Base-by-base conservation (phyloP, 30 jellyfish, hydroid and myxozoan genomes). In the Pseudorhiza aurosa region DNA sequence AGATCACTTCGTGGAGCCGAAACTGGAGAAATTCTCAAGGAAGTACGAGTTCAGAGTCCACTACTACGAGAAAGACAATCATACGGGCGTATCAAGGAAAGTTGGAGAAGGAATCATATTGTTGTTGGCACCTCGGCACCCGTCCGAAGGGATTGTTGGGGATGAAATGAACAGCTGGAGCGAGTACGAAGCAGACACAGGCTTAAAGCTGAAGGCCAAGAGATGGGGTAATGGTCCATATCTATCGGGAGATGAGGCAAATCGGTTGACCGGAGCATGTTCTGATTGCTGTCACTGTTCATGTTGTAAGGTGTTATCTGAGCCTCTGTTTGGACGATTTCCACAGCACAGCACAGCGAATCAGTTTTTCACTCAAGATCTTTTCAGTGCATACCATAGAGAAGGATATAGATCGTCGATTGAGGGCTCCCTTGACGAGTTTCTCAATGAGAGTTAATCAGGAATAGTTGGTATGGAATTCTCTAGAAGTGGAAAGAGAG, bases 321-420 rank as follows among this genome's bases (percentile, higher is more conserved):
- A 51, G 49, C 90, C 96, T 14, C 5, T 85, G 42, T 75, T 87
- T 29, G 96, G 96, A 19, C 43, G 67, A 19, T 85, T 85, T 56
- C 96, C 96, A 10, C 82, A 85, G 21, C 96, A 85, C 75, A 58
- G 81, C 56, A 85, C 96, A 0, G 96, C 88, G 2, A 85, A 85
- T 40, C 96, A 85, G 75, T 85, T 85, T 22, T 85, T 85, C 75
- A 85, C 96, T 0, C 88, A 81, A 8, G 85, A 68, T 19, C 68
- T 45, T 8, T 85, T 85, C 87, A 85, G 96, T 85, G 96, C 90
- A 1, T 85, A 85, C 40, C 96, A 85, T 30, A 51, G 96, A 68
- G 96, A 85, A 56, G 96, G 96, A 19, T 85, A 71, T 35, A 65
- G 84, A 67, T 88, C 96, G 11, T 64, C 83, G 39, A 36, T 85